Evolutionary conservation across 2,888 invertebrate genomes (phyloP).

Genomic region (Raillietiella orientalis): DNA sequence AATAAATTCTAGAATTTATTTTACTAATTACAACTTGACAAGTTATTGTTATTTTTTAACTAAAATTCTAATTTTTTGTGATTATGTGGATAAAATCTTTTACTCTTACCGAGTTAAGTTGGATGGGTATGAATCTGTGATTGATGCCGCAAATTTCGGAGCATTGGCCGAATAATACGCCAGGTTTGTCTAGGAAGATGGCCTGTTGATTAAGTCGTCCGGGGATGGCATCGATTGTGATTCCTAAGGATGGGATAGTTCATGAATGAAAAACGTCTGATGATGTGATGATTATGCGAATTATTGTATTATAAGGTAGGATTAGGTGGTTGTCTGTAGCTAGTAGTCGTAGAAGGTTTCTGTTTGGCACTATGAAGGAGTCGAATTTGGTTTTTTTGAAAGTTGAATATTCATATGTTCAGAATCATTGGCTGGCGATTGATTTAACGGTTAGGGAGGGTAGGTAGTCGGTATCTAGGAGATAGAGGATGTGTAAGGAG

Average conservation of each 20-base stretch:
- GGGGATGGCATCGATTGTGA: constrained; percentile 15
- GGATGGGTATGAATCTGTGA: constrained; percentile 47
- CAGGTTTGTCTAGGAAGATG: constrained; percentile 24
- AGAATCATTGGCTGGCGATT: constrained; percentile 28
- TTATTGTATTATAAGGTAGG: constrained; percentile 23
- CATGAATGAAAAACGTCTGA: constrained; percentile 25
- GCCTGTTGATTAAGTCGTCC: constrained; percentile 16
- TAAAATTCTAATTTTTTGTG: constrained; percentile 22
- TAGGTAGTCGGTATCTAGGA: constrained; percentile 25
- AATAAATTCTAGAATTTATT: constrained; percentile 23
- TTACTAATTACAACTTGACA: constrained; percentile 33
- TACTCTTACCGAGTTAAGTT: no score
- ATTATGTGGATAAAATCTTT: constrained; percentile 24
- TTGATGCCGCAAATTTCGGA: constrained; percentile 50
- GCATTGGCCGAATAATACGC: constrained; percentile 36
- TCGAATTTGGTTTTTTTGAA: constrained; percentile 24
- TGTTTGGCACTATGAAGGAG: constrained; percentile 22
- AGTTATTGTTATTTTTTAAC: constrained; percentile 22
- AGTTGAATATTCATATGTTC: constrained; percentile 29
- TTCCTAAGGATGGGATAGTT: constrained; percentile 12
- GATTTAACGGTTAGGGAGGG: constrained; percentile 23
- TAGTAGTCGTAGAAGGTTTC: constrained; percentile 21
- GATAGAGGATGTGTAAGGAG: constrained; percentile 23
- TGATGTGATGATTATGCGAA: constrained; percentile 25
- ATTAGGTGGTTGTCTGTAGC: constrained; percentile 27